Evolutionary conservation across 23 tunicate genomes (phyloP).

Genomic region (Corella eumyota): DNA sequence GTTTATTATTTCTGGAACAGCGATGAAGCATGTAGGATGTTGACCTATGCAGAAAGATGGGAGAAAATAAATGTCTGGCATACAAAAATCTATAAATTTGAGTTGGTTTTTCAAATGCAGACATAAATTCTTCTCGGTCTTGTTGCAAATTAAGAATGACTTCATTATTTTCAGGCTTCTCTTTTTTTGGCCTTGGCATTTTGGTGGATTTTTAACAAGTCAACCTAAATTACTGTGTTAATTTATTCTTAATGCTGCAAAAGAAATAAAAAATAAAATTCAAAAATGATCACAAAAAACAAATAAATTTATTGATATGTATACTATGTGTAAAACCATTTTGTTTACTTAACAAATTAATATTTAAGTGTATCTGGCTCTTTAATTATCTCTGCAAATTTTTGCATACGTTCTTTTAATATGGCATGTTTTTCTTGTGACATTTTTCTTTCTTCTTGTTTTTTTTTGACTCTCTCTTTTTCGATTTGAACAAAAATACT

Average conservation of each 20-base stretch:
- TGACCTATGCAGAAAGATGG: slow-evolving; percentile 58
- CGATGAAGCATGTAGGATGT: slow-evolving; percentile 59
- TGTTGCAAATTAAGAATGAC: slow-evolving; percentile 8
- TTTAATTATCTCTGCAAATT: slow-evolving; percentile 23
- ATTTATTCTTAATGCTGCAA: too few species aligned
- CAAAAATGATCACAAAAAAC: too few species aligned
- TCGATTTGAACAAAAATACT: slow-evolving; percentile 11
- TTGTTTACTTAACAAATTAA: too few species aligned
- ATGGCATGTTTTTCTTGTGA: not conserved
- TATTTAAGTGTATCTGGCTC: slow-evolving; percentile 44
- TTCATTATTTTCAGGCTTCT: too few species aligned
- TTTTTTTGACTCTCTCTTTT: slow-evolving; percentile 18
- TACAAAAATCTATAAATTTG: slow-evolving; percentile 85
- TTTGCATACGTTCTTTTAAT: too few species aligned
- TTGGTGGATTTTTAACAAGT: too few species aligned
- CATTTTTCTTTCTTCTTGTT: slow-evolving; percentile 1
- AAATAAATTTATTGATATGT: too few species aligned
- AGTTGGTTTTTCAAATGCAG: slow-evolving; percentile 82
- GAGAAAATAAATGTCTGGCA: slow-evolving; percentile 64
- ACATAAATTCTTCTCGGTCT: slow-evolving; percentile 85
- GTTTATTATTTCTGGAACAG: slow-evolving; percentile 60
- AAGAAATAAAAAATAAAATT: too few species aligned
- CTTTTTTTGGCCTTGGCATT: too few species aligned
- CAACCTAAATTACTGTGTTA: too few species aligned
- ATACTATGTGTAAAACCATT: too few species aligned